Percentiles rank a stretch among this genome's conserved stretches.
These are phyloP conservation scores for Aphelocoma californica DNA, from an alignment of 2,797 vertebrate species.

Conservation along the genomic window DNA sequence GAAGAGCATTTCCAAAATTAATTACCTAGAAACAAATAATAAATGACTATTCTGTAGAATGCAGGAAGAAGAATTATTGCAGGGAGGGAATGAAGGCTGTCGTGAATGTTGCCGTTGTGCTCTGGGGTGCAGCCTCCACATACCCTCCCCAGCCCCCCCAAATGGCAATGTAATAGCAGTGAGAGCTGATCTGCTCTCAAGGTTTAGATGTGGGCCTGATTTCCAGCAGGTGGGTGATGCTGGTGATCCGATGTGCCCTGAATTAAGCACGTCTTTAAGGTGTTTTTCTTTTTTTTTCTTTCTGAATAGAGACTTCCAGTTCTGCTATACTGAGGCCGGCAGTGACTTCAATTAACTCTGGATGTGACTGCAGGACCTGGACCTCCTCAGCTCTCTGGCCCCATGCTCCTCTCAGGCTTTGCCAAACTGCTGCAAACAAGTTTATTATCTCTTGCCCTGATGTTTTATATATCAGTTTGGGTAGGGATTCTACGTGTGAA, in stretches of 20 bases:
- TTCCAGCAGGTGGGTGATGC: background rate
- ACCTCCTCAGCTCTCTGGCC: background rate
- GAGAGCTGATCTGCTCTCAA: background rate
- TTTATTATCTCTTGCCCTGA: constrained; percentile 49
- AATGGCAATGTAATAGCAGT: background rate
- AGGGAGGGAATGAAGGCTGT: background rate
- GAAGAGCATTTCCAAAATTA: constrained; percentile 19
- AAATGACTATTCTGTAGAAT: background rate
- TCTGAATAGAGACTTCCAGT: background rate
- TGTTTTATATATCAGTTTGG: constrained; percentile 48
- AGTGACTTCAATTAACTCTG: background rate
- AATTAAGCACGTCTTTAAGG: background rate
- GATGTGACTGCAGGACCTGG: background rate
- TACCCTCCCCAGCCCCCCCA: background rate
- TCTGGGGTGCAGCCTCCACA: background rate
- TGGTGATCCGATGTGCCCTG: background rate
- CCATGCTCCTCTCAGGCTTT: background rate
- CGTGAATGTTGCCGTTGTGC: background rate
- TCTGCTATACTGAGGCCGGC: background rate
- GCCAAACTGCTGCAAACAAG: background rate
- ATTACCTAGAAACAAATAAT: constrained; percentile 44
- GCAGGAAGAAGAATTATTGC: background rate
- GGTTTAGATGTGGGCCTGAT: background rate
- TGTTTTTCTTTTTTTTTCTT: too few relatives aligned
- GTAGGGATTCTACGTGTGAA: background rate